phyloP scores from a whole-genome alignment of 1,140 invertebrate genomes.

The Drosophila bocqueti region DNA sequence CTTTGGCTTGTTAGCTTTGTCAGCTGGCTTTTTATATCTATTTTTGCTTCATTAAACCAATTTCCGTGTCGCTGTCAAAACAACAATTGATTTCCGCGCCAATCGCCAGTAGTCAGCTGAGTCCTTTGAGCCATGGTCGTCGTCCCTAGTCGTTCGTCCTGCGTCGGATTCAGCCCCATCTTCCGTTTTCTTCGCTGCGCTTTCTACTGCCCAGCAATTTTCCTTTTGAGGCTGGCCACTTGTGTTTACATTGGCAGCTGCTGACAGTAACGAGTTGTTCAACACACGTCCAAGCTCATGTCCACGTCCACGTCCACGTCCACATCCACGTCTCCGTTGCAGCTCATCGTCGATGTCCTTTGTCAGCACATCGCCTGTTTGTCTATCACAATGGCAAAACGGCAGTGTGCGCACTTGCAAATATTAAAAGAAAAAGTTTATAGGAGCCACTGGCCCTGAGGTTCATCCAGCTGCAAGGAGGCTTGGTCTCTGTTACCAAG shows the following conservation, averaged over 20 bases:
- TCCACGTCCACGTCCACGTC: slow-evolving; percentile 20
- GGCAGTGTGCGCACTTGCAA: slow-evolving; percentile 60
- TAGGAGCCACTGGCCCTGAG: slow-evolving; percentile 11
- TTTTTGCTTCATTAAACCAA: slow-evolving; percentile 84
- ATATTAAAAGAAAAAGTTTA: slow-evolving; percentile 60
- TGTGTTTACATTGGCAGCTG: slow-evolving; percentile 81
- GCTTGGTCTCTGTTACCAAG: slow-evolving; percentile 31
- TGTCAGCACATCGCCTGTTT: slow-evolving; percentile 79
- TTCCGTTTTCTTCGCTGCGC: slow-evolving; percentile 43
- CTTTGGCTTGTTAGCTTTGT: slow-evolving; percentile 78
- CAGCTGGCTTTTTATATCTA: slow-evolving; percentile 73
- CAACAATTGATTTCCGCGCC: slow-evolving; percentile 83
- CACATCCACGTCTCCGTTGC: slow-evolving; percentile 42
- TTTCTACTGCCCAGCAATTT: slow-evolving; percentile 60
- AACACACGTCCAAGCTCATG: slow-evolving; percentile 64
- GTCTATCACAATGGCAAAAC: slow-evolving; percentile 64
- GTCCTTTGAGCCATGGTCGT: slow-evolving; percentile 47
- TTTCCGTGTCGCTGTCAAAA: slow-evolving; percentile 83
- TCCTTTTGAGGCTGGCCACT: slow-evolving; percentile 74
- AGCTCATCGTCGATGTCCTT: slow-evolving; percentile 68
- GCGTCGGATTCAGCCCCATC: background rate
- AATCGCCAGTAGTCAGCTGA: slow-evolving; percentile 63
- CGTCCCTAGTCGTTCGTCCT: background rate
- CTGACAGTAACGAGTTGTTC: slow-evolving; percentile 82
- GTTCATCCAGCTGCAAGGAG: slow-evolving; percentile 17